A percentile compares a stretch with the other conserved stretches of the same genome.
phyloP scores from a whole-genome alignment of 2,888 invertebrate genomes.

The Drosophila rubida region DNA sequence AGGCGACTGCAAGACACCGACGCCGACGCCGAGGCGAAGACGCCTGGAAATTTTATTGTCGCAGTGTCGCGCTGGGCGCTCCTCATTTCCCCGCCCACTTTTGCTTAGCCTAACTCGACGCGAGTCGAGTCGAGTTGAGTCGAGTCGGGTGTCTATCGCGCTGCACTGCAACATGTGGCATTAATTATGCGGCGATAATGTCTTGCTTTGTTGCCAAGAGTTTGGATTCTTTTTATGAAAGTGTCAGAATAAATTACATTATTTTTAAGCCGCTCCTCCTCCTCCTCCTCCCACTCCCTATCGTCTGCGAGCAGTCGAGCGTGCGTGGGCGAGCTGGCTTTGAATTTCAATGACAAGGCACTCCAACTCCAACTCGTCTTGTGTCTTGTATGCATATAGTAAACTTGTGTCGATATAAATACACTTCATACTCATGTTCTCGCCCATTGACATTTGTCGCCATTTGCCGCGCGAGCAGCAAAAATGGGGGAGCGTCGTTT shows the following conservation, averaged over 20 bases:
- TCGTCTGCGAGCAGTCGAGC: neutral
- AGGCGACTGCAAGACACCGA: slow-evolving; percentile 3
- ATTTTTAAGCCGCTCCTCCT: slow-evolving; percentile 53
- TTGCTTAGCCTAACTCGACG: neutral
- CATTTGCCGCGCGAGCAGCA: slow-evolving; percentile 16
- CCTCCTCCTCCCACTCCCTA: slow-evolving; percentile 14
- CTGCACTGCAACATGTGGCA: slow-evolving; percentile 74
- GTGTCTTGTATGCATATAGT: slow-evolving; percentile 1
- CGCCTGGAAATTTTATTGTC: slow-evolving; percentile 63
- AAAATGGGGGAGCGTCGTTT: slow-evolving; percentile 4
- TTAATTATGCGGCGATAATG: slow-evolving; percentile 81
- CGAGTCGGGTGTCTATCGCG: neutral
- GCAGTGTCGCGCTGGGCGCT: slow-evolving; percentile 34
- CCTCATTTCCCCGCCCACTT: slow-evolving; percentile 1
- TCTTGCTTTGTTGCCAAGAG: slow-evolving; percentile 71
- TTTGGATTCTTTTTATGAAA: slow-evolving; percentile 76
- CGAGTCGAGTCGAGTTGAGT: neutral
- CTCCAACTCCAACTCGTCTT: neutral
- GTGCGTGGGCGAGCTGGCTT: slow-evolving; percentile 30
- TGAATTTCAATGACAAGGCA: slow-evolving; percentile 57
- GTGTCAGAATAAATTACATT: slow-evolving; percentile 80
- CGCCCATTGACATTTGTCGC: slow-evolving; percentile 42
- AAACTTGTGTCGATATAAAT: slow-evolving; percentile 27
- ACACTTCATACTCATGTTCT: slow-evolving; percentile 36
- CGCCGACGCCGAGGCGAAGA: slow-evolving; percentile 21